These are phyloP conservation scores for Philaethria dido DNA, from an alignment of 2,888 invertebrate species.

Conservation along the genomic window DNA sequence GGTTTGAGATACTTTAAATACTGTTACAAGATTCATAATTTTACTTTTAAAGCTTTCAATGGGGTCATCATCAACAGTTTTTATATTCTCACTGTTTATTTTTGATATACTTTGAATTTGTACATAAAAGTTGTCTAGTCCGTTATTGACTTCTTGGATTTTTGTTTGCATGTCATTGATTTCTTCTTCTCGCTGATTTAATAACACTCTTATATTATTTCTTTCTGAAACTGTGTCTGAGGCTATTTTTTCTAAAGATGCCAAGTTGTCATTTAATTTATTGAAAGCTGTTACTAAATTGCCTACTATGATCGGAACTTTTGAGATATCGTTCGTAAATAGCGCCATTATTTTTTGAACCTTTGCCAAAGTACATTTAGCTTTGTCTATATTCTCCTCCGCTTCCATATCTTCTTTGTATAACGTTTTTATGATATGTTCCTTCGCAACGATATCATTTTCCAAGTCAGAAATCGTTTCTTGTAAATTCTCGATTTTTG, in stretches of 20 bases:
- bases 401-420: constrained; percentile 48
- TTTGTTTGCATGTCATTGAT: constrained; percentile 34
- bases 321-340: constrained; percentile 54
- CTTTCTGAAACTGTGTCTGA: constrained; percentile 52
- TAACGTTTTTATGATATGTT: constrained; percentile 52
- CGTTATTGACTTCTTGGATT: constrained; percentile 43
- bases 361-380: constrained; percentile 52
- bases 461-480: constrained; percentile 51
- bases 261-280: constrained; percentile 52
- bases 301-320: constrained; percentile 55
- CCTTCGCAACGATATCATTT: constrained; percentile 52
- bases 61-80: constrained; percentile 17
- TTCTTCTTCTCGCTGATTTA: constrained; percentile 38
- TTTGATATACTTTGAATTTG: constrained; percentile 32
- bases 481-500: constrained; percentile 48
- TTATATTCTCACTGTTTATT: constrained; percentile 20
- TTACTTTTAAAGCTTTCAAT: constrained; percentile 40
- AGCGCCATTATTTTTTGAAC: constrained; percentile 53
- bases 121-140: constrained; percentile 41
- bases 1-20: constrained; percentile 35
- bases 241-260: constrained; percentile 53
- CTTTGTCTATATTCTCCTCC: constrained; percentile 53
- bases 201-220: constrained; percentile 41
- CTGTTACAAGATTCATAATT: constrained; percentile 41
- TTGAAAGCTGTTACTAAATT: constrained; percentile 54